Percentiles rank a stretch among this genome's conserved stretches.
These are phyloP conservation scores for Gortyna flavago DNA, from an alignment of 2,888 invertebrate genomes.

Conservation along the genomic window DNA sequence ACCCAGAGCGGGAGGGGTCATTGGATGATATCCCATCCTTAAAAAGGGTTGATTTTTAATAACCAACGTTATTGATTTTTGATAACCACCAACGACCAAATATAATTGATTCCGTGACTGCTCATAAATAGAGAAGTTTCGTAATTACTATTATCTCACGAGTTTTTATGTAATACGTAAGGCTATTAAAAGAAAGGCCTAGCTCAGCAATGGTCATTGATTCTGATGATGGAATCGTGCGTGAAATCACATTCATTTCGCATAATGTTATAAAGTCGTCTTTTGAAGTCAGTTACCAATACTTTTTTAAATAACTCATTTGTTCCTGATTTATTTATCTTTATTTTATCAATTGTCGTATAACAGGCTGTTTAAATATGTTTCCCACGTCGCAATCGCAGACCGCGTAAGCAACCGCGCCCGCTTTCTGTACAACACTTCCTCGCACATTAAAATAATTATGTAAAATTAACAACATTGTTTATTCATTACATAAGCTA, in stretches of 20 bases:
- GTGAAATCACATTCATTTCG: background rate
- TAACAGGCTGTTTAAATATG: background rate
- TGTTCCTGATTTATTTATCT: background rate
- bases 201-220: no score
- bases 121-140: background rate
- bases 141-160: background rate
- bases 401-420: conserved; percentile 23
- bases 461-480: conserved; percentile 64
- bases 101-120: background rate
- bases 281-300: background rate
- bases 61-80: background rate
- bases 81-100: background rate
- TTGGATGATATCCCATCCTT: no score
- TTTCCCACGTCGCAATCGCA: background rate
- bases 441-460: conserved; percentile 60
- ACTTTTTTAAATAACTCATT: no score
- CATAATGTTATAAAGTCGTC: background rate
- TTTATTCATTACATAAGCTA: conserved; percentile 62
- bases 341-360: background rate
- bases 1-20: no score
- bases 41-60: no score
- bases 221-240: conserved; percentile 3
- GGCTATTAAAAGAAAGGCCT: background rate
- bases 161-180: background rate
- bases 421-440: conserved; percentile 7